phyloP scores from a whole-genome alignment of 2,113 vertebrate species.

The Spermophilus dauricus region DNA sequence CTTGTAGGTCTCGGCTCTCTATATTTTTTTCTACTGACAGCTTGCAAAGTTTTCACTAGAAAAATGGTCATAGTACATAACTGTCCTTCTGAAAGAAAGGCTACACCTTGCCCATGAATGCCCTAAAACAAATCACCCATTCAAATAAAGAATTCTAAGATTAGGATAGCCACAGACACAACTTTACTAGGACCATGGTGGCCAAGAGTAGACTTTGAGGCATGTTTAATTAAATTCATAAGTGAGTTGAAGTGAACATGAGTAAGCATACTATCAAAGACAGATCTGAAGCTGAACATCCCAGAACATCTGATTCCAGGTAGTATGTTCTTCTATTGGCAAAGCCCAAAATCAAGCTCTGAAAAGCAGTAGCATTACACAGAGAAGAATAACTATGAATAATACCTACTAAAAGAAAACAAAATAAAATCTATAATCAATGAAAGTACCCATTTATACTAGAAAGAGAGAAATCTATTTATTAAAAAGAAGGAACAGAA shows the following conservation, averaged over 20 bases:
- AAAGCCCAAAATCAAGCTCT: background rate
- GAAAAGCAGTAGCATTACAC: background rate
- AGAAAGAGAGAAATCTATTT: background rate
- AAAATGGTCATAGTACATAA: background rate
- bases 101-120: background rate
- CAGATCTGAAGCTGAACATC: background rate
- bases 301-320: background rate
- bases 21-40: background rate
- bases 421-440: background rate
- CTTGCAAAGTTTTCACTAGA: constrained; percentile 40
- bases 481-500: background rate
- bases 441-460: background rate
- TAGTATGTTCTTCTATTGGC: background rate
- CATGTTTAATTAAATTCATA: constrained; percentile 6
- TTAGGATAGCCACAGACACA: background rate
- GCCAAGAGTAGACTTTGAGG: background rate
- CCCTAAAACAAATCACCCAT: background rate
- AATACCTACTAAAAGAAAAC: background rate
- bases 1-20: background rate
- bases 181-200: background rate
- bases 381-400: background rate
- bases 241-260: background rate
- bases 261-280: background rate
- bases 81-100: constrained; percentile 9
- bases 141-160: constrained; percentile 1